Evolutionary conservation across 2,888 invertebrate genomes (phyloP).

Genomic region (Pandemis cinnamomeana): DNA sequence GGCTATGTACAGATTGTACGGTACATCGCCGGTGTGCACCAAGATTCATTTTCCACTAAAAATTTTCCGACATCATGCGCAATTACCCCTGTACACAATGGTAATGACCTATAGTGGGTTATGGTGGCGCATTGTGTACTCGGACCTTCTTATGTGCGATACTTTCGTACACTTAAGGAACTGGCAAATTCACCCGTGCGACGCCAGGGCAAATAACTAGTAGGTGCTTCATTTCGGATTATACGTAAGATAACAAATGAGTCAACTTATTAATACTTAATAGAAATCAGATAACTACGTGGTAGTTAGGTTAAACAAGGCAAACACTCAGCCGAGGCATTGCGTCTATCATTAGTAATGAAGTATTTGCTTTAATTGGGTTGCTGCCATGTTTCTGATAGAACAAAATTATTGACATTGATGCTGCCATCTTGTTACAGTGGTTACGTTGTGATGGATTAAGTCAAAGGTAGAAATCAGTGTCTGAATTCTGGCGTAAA

Average conservation of each 20-base stretch:
- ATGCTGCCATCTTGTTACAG: neutral
- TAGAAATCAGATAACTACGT: slow-evolving; percentile 6
- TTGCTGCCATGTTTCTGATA: neutral
- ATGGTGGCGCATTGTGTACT: too few species aligned
- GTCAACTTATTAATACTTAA: slow-evolving; percentile 3
- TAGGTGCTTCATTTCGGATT: neutral
- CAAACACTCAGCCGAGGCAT: neutral
- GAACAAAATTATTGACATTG: neutral
- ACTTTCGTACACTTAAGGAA: too few species aligned
- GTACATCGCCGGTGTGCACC: too few species aligned
- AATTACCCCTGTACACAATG: too few species aligned
- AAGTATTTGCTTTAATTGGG: neutral
- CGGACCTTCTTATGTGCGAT: too few species aligned
- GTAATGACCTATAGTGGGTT: too few species aligned
- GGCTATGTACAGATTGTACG: too few species aligned
- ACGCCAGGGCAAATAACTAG: neutral
- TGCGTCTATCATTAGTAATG: neutral
- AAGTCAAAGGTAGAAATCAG: neutral
- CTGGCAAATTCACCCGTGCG: neutral
- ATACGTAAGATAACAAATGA: slow-evolving; percentile 12
- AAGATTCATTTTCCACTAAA: too few species aligned
- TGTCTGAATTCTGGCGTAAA: neutral
- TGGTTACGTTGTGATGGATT: neutral
- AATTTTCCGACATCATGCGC: too few species aligned
- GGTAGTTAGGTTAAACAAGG: neutral